Base-by-base conservation (phyloP, 2,113 vertebrate genomes). In the Rhea pennata region DNA sequence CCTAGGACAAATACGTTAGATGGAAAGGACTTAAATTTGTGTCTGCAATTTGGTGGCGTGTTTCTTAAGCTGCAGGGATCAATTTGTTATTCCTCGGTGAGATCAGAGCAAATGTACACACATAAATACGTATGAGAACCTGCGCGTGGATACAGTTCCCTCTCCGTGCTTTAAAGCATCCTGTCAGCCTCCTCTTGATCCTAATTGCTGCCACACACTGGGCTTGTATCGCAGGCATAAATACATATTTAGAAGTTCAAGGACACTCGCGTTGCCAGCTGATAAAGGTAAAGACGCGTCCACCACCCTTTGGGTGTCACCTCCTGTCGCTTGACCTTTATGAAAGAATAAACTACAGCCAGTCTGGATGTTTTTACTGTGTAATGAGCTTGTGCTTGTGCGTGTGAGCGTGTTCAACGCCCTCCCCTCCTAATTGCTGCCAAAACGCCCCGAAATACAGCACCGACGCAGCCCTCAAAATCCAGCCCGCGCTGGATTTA, bases 21-120 rank as follows among this genome's bases (percentile, higher is more conserved):
- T 95, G 74, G 94, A 94, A 90, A 77, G 90, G 91, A 33, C 88
- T 93, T 54, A 40, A 90, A 92, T 95, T 92, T 80, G 95, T 92
- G 79, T 39, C 88, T 86, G 51, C 91, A 94, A 12, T 93, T 95
- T 92, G 92, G 69, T 86, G 67, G 66, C 0, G 0, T 69, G 2
- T 92, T 92, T 75, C 80, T 82, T 71, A 87, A 95, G 86, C 91
- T 23, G 4, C 56, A 12, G 91, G 88, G 95, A 95, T 93, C 94
- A 74, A 83, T 97, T 92, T 62, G 80, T 93, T 92, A 87, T 54
- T 4, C 80, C 91, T 77, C 26, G 3, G 76, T 51, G 69, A 92
- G 76, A 78, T 88, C 84, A 62, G 83, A 6, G 7, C 1, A 7
- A 86, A 86, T 5, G 70, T 78, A 67, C 80, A 86, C 87, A 75